phyloP scores from a whole-genome alignment of 1,140 invertebrate species.

The Stratiolaelaps scimitus region DNA sequence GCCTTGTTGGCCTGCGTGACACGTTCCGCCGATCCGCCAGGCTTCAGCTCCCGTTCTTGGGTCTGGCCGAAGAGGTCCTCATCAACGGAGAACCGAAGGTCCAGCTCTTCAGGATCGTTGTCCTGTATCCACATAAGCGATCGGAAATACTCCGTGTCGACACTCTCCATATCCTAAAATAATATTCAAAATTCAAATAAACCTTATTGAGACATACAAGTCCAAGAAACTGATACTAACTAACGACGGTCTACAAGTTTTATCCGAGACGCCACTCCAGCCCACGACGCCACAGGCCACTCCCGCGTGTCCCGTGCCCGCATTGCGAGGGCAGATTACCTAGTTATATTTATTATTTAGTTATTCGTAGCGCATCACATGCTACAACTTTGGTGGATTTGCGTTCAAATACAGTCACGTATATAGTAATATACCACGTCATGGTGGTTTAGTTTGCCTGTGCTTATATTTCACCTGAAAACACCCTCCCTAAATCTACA shows the following conservation, averaged over 20 bases:
- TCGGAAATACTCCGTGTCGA: constrained; percentile 93
- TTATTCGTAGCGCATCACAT: too few relatives aligned
- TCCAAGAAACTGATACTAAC: too few relatives aligned
- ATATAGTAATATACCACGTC: neutral
- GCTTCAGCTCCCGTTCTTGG: constrained; percentile 77
- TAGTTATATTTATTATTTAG: too few relatives aligned
- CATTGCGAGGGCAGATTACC: too few relatives aligned
- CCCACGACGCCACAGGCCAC: too few relatives aligned
- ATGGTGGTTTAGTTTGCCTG: neutral
- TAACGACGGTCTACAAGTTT: too few relatives aligned
- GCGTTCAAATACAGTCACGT: neutral
- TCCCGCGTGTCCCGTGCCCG: too few relatives aligned
- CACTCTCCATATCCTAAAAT: neutral
- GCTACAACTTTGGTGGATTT: neutral
- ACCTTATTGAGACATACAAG: neutral
- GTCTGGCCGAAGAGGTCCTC: constrained; percentile 92
- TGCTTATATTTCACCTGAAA: neutral
- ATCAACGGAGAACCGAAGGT: constrained; percentile 87
- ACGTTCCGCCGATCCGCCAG: constrained; percentile 72
- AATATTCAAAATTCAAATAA: neutral
- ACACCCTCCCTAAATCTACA: neutral
- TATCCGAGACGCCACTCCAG: too few relatives aligned
- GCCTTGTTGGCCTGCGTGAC: constrained; percentile 90
- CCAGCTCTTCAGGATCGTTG: constrained; percentile 86
- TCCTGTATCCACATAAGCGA: constrained; percentile 88